Base-by-base conservation (phyloP, 1,140 invertebrate genomes). In the Pentalonia nigronervosa region DNA sequence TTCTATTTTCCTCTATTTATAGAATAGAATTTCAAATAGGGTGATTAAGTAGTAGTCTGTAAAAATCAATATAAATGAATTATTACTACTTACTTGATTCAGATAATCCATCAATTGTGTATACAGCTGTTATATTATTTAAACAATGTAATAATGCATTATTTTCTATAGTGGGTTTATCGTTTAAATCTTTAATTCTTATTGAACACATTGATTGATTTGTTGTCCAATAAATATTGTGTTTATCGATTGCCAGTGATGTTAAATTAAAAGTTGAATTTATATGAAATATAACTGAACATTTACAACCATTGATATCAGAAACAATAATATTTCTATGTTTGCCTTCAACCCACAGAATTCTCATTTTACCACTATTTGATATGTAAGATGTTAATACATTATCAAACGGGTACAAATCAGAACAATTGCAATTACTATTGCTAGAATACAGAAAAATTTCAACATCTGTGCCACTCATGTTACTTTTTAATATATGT, bases 301-400 rank as follows among this genome's bases (percentile, higher is more conserved):
- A 98, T 48, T 95, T 94, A 94, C 97, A 98, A 2, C 97, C 97
- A 60, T 96, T 94, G 93, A 97, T 95, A 94, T 97, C 97, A 0
- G 97, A 95, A 0, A 96, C 96, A 84, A 97, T 95, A 45, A 98
- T 96, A 93, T 96, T 96, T 90, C 96, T 95, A 2, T 96, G 94
- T 90, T 96, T 96, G 14, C 95, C 95, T 94, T 97, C 96, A 7
- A 97, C 95, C 96, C 97, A 98, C 89, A 97, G 96, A 3, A 98
- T 94, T 94, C 96, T 95, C 17, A 96, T 96, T 93, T 95, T 95
- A 11, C 96, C 95, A 20, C 95, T 95, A 47, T 96, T 96, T 0
- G 96, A 96, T 94, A 97, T 96, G 94, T 98, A 97, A 3, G 97
- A 95, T 0, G 96, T 95, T 94, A 97, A 96, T 7, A 96, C 95